A percentile compares a stretch with the other conserved stretches of the same genome.
Evolutionary conservation across 2,888 invertebrate species (phyloP).

Genomic region (Nymphalis c-album): DNA sequence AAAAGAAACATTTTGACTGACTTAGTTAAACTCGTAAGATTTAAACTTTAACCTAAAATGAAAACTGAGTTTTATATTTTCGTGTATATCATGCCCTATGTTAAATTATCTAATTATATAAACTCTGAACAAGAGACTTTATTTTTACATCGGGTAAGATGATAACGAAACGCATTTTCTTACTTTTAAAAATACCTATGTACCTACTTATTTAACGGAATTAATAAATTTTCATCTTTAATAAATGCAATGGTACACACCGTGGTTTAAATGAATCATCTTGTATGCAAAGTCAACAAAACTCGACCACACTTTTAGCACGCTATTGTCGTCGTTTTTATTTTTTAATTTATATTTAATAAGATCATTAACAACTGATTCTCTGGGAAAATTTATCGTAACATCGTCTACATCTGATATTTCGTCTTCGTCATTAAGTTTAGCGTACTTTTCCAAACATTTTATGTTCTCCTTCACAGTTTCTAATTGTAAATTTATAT

Average conservation of each 20-base stretch:
- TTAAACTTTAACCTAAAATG: too few species aligned
- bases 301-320: slow-evolving; percentile 56
- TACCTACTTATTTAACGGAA: too few species aligned
- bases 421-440: slow-evolving; percentile 47
- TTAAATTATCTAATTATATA: too few species aligned
- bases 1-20: not conserved
- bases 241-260: slow-evolving; percentile 41
- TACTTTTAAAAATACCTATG: too few species aligned
- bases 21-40: not conserved
- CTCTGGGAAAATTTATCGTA: not conserved
- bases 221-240: not conserved
- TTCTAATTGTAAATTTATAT: slow-evolving; percentile 57
- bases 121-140: too few species aligned
- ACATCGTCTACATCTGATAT: slow-evolving; percentile 42
- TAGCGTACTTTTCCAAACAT: slow-evolving; percentile 53
- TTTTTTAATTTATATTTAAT: slow-evolving; percentile 37
- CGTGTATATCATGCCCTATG: too few species aligned
- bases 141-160: too few species aligned
- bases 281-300: slow-evolving; percentile 71
- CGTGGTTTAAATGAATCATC: slow-evolving; percentile 63
- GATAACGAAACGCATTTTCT: too few species aligned
- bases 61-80: too few species aligned
- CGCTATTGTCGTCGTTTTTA: slow-evolving; percentile 27
- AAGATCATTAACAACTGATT: slow-evolving; percentile 24
- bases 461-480: slow-evolving; percentile 58